These are phyloP conservation scores for Acromyrmex heyeri DNA, from an alignment of 1,140 invertebrate species.

Conservation along the genomic window DNA sequence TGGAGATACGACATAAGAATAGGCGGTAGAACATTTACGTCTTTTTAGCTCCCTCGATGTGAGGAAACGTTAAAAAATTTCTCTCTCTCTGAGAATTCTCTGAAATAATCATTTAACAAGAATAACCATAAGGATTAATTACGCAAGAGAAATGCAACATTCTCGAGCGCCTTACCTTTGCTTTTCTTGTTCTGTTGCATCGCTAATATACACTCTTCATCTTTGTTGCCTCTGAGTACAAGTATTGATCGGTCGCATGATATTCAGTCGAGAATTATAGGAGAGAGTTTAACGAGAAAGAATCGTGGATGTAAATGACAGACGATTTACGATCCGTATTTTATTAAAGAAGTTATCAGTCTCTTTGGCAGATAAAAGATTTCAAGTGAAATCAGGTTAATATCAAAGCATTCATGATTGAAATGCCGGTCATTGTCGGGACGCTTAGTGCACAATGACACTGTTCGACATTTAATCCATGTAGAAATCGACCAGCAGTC, in stretches of 20 bases:
- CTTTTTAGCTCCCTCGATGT: slow-evolving; percentile 2
- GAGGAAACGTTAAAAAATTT: slow-evolving; percentile 12
- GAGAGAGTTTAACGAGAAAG: slow-evolving; percentile 19
- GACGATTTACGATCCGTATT: slow-evolving; percentile 67
- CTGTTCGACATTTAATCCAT: slow-evolving; percentile 38
- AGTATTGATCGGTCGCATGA: slow-evolving; percentile 48
- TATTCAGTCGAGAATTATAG: slow-evolving; percentile 58
- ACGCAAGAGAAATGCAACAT: neutral
- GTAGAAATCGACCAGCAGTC: slow-evolving; percentile 53
- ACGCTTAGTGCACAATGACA: neutral
- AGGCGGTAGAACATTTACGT: slow-evolving; percentile 27
- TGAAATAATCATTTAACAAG: slow-evolving; percentile 15
- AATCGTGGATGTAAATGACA: slow-evolving; percentile 65
- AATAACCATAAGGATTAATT: slow-evolving; percentile 50
- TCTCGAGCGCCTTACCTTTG: neutral
- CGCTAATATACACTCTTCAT: slow-evolving; percentile 53
- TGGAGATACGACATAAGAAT: neutral
- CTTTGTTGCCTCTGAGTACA: neutral
- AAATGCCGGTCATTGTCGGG: slow-evolving; percentile 1
- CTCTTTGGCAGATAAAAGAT: slow-evolving; percentile 47
- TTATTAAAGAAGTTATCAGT: slow-evolving; percentile 52
- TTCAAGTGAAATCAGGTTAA: slow-evolving; percentile 14
- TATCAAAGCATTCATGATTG: slow-evolving; percentile 22
- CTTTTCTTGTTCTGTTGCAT: neutral
- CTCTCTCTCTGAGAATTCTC: slow-evolving; percentile 33